Evolutionary conservation across 2,113 vertebrate genomes (phyloP).

Genomic region (Acanthisitta chloris): DNA sequence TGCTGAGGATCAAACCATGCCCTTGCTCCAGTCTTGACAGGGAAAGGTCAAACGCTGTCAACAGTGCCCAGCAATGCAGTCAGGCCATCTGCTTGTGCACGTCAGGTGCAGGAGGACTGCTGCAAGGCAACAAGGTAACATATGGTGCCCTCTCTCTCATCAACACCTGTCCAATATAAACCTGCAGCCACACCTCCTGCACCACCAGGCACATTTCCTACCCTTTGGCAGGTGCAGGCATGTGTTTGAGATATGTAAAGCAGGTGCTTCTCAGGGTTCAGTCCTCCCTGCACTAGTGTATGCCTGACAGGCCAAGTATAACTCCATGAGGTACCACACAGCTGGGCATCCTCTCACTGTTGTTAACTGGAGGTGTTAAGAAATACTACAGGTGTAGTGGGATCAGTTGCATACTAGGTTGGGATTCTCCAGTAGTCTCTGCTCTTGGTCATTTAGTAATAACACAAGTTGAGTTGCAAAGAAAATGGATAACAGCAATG

Average conservation of each 20-base stretch:
- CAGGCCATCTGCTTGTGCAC: background rate
- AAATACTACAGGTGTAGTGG: background rate
- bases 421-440: background rate
- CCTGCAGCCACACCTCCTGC: background rate
- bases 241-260: background rate
- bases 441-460: background rate
- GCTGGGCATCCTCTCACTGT: background rate
- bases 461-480: background rate
- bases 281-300: background rate
- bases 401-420: background rate
- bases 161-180: background rate
- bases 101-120: background rate
- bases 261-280: background rate
- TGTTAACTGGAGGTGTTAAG: background rate
- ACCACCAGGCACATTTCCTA: accelerated
- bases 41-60: constrained; percentile 1
- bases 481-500: background rate
- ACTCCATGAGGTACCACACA: background rate
- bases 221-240: accelerated
- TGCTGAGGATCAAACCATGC: background rate
- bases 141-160: background rate
- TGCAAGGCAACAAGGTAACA: background rate
- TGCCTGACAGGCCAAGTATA: background rate
- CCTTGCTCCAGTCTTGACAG: background rate
- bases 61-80: background rate